Base-by-base conservation (phyloP, 2,797 vertebrate genomes). In the Myoxocephalus aenaeus region DNA sequence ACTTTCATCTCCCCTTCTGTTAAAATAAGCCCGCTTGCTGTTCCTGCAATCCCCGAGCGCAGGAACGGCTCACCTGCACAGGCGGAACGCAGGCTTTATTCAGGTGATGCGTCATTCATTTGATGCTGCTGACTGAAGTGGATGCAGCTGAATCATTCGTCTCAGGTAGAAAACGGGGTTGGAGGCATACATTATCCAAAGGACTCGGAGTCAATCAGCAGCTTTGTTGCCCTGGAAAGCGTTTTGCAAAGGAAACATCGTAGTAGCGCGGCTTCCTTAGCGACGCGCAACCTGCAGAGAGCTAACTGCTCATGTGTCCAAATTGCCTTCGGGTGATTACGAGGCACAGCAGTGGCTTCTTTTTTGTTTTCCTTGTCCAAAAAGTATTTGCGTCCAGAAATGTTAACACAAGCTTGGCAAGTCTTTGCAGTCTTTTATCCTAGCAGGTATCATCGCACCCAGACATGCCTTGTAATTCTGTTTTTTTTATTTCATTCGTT, bases 71-170 rank as follows among this genome's bases (percentile, higher is more conserved):
- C 90, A 90, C 91, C 91, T 92, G 89, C 76, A 64, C n/a, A 65
- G 58, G 70, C 65, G 18, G 74, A 84, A 40, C 73, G 64, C 75
- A 81, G 71, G 13, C 40, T 88, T 88, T 79, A 87, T 91, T 89
- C 90, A 90, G 87, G 82, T 80, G 79, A 82, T 86, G 86, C 78
- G 77, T 87, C 87, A 80, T 91, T 91, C 81, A 90, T 86, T 64
- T 48, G 58, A 70, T 6, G 77, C 86, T 87, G 38, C 59, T 63
- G 80, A 72, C 73, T 90, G 70, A 90, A 89, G 90, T 91, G 85
- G 88, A 81, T 84, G 84, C 89, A 93, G 92, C 91, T 93, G 92
- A 92, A 65, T 85, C 88, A 81, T 83, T 86, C 25, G 40, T 82
- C 70, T 86, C 79, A 77, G 85, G 84, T 85, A 79, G 66, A 69